Evolutionary conservation across 2,888 invertebrate genomes (phyloP).

Genomic region (Spisula solida): DNA sequence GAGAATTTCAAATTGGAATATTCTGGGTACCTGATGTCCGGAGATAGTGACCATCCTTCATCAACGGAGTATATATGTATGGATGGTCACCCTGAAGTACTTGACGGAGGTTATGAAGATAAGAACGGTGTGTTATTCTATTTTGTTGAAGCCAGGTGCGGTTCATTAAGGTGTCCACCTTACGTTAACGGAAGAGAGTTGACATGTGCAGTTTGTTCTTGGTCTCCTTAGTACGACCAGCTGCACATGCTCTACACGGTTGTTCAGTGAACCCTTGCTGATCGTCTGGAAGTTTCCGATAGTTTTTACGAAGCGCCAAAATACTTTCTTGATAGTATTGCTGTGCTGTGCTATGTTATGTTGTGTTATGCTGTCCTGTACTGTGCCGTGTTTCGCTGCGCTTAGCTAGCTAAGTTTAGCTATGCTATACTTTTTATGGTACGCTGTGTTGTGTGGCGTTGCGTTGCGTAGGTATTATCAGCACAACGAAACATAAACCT

Average conservation of each 20-base stretch:
- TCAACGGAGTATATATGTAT: conserved; percentile 25
- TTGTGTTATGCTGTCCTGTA: too few species aligned
- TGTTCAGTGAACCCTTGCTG: not conserved
- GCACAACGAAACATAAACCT: too few species aligned
- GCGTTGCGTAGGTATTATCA: too few species aligned
- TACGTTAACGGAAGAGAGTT: conserved; percentile 21
- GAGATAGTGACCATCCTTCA: not conserved
- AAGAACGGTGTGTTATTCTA: not conserved
- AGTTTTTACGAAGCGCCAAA: too few species aligned
- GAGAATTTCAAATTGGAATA: conserved; percentile 19
- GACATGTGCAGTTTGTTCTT: conserved; percentile 36
- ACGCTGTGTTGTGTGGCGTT: too few species aligned
- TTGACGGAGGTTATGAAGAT: not conserved
- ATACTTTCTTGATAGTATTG: too few species aligned
- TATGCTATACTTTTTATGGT: too few species aligned
- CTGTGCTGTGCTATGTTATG: too few species aligned
- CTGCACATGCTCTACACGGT: not conserved
- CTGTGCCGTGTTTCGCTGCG: too few species aligned
- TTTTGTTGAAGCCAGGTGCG: conserved; percentile 30
- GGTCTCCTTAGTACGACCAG: not conserved
- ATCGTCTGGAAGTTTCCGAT: too few species aligned
- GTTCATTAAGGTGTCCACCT: conserved; percentile 23
- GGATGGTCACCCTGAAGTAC: conserved; percentile 18
- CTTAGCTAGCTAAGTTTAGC: too few species aligned
- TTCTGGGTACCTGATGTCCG: conserved; percentile 36